phyloP scores from a whole-genome alignment of 92 coral and sea anemone species.

The Muricea muricata region DNA sequence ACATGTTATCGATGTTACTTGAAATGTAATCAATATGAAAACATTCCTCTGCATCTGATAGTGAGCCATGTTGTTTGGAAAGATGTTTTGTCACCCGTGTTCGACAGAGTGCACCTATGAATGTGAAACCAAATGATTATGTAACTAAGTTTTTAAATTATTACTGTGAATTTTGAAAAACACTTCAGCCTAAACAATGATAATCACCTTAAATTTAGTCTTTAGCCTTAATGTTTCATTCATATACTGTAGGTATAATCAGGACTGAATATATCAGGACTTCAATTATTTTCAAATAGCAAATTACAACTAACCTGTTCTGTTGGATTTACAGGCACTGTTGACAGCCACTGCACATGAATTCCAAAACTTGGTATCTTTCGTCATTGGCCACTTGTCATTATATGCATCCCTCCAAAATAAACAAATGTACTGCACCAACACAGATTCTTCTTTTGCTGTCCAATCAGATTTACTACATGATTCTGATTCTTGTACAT shows the following conservation, averaged over 20 bases:
- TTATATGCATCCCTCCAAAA: constrained; percentile 55
- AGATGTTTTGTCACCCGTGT: constrained; percentile 60
- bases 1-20: not conserved
- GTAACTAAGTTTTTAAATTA: not conserved
- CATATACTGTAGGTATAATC: no score
- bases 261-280: no score
- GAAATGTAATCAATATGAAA: constrained; percentile 39
- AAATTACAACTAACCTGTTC: constrained; percentile 67
- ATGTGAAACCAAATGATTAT: constrained; percentile 7
- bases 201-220: no score
- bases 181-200: not conserved
- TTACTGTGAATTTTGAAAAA: not conserved
- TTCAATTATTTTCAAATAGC: no score
- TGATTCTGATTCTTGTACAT: not conserved
- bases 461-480: constrained; percentile 32
- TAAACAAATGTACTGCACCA: constrained; percentile 65
- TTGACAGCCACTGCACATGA: constrained; percentile 60
- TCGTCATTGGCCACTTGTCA: constrained; percentile 57
- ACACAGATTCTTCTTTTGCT: constrained; percentile 32
- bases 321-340: constrained; percentile 43
- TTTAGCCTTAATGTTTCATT: no score
- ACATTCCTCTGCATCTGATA: constrained; percentile 66
- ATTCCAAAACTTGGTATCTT: constrained; percentile 48
- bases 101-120: constrained; percentile 64
- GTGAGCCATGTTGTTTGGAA: constrained; percentile 16